Evolutionary conservation across 1,140 invertebrate species (phyloP), one percentile per base, ranked within the genome.

Genomic region (Halesus radiatus): DNA sequence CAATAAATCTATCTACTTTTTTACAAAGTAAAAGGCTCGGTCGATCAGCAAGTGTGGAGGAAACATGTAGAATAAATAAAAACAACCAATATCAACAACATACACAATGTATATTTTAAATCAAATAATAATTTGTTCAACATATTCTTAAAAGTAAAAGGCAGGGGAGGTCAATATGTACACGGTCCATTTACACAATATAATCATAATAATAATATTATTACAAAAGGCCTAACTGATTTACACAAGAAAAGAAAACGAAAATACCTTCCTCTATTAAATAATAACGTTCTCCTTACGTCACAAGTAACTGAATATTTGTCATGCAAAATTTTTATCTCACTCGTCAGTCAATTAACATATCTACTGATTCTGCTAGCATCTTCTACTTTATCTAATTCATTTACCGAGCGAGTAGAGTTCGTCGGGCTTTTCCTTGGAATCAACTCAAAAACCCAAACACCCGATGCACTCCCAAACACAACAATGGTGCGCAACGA

Each of bases 31-130:
- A 5, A 5, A 29, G 26, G 26, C 26, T 29, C 26, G 26, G 2
- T 5, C 26, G 26, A 3, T 5, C 26, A 29, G 26, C 26, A 3
- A 29, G 26, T 2, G 26, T 5, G 7, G n/a, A n/a, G 54, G 1
- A 1, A 56, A 56, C 1, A 10, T 32, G 18, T 64, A 70, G 15
- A 45, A 66, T 52, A 78, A 70, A 68, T 68, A 79, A 81, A n/a
- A 77, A 80, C 72, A 52, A 77, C 73, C 62, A 75, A 77, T 79
- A 45, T 83, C 80, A 83, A 83, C 82, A 83, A 83, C 82, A 83
- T 83, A 83, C 82, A 83, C 82, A 83, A 77, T 83, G 82, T 83
- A 83, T 81, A 79, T 83, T 83, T 80, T 80, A 83, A 76, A 81
- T 83, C 62, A 83, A 83, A 81, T 81, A 79, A 83, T 83, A 80